Evolutionary conservation across 2,113 vertebrate genomes (phyloP).

Genomic region (Cacatua alba): DNA sequence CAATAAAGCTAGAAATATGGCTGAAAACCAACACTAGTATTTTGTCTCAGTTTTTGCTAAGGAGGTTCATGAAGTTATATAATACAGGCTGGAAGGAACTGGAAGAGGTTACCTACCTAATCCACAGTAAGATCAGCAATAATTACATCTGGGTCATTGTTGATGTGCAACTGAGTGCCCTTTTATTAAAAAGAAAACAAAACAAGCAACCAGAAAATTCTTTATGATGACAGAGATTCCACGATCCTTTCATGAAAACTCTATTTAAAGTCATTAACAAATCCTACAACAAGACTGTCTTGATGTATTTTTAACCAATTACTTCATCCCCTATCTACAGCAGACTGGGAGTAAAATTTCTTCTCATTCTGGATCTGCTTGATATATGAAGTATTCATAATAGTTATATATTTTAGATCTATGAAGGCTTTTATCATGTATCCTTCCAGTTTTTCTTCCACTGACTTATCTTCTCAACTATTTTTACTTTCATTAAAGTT

Average conservation of each 20-base stretch:
- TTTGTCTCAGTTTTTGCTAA: neutral
- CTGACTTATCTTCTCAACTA: neutral
- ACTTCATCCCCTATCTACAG: neutral
- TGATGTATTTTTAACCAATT: neutral
- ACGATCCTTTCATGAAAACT: neutral
- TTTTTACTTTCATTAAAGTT: neutral
- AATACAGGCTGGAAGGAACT: neutral
- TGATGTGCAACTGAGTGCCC: neutral
- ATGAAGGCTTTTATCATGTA: neutral
- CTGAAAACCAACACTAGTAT: neutral
- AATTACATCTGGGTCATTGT: neutral
- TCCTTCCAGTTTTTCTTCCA: neutral
- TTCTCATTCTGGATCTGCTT: neutral
- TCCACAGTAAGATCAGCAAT: neutral
- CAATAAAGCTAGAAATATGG: neutral
- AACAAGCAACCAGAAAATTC: neutral
- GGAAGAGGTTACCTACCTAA: neutral
- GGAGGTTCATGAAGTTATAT: neutral
- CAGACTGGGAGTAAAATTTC: neutral
- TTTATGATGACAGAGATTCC: neutral
- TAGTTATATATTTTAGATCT: neutral
- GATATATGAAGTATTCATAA: neutral
- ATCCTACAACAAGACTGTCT: neutral
- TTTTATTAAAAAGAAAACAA: neutral
- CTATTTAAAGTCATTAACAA: neutral